A percentile compares a stretch with the other conserved stretches of the same genome.
Evolutionary conservation across 2,888 invertebrate genomes (phyloP).

Genomic region (Dendrolimus houi): DNA sequence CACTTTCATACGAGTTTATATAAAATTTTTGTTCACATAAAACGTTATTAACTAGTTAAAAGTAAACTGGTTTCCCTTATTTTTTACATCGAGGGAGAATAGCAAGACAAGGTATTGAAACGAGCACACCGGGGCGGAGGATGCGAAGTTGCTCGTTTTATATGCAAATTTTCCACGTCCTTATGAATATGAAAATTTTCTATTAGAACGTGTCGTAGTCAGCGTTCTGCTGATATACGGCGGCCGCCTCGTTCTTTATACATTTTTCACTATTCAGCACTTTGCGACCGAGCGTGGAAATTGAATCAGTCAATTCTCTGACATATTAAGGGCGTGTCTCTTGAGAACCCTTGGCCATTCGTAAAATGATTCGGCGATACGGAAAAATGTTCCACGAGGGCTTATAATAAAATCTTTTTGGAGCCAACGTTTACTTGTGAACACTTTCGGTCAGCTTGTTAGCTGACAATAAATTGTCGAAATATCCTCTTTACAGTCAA

Average conservation of each 20-base stretch:
- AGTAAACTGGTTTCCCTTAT: slow-evolving; percentile 36
- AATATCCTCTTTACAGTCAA: no score
- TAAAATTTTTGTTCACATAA: slow-evolving; percentile 22
- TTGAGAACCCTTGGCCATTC: not conserved
- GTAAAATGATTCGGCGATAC: not conserved
- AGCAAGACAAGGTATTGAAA: slow-evolving; percentile 56
- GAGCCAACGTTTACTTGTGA: no score
- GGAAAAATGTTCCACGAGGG: no score
- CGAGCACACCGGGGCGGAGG: slow-evolving; percentile 35
- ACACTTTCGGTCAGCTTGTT: no score
- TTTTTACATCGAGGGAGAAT: slow-evolving; percentile 52
- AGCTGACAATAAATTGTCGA: no score
- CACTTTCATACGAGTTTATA: slow-evolving; percentile 15
- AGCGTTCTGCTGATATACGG: slow-evolving; percentile 60
- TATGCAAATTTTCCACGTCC: slow-evolving; percentile 71
- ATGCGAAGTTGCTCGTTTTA: slow-evolving; percentile 69
- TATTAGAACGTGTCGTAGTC: slow-evolving; percentile 73
- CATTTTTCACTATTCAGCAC: slow-evolving; percentile 44
- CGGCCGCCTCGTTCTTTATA: slow-evolving; percentile 38
- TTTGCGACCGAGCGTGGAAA: slow-evolving; percentile 37
- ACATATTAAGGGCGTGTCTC: not conserved
- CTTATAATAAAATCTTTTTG: no score
- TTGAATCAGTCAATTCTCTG: slow-evolving; percentile 21
- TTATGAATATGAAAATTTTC: slow-evolving; percentile 77
- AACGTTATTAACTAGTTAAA: slow-evolving; percentile 27